Conservation (phyloP, 1,140 invertebrate species). For the Drosophila arawakana region DNA sequence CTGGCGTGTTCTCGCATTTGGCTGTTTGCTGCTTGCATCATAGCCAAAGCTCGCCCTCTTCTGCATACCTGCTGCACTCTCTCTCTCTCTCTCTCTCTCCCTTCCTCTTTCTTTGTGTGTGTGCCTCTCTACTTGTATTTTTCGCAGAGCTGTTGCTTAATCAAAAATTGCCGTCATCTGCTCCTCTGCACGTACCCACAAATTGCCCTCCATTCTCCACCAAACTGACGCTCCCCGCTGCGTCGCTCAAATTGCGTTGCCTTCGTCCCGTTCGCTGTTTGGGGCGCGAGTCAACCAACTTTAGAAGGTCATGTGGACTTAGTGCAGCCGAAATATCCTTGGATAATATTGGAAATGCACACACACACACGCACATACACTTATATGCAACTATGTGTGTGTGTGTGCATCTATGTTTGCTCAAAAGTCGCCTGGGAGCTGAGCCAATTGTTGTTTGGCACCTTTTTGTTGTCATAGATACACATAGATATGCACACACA, state of each 20-base stretch:
- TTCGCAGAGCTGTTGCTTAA: constrained; percentile 39
- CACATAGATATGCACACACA: constrained; percentile 14
- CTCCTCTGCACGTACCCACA: neutral
- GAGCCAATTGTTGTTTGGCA: constrained; percentile 53
- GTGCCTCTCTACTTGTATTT: constrained; percentile 30
- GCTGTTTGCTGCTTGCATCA: constrained; percentile 43
- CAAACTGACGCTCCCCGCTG: neutral
- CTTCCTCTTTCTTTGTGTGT: neutral
- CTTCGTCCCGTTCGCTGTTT: constrained; percentile 28
- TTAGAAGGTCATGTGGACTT: constrained; percentile 81
- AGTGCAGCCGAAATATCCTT: constrained; percentile 79
- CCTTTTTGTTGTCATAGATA: constrained; percentile 48
- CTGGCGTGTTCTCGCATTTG: neutral
- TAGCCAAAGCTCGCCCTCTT: constrained; percentile 16
- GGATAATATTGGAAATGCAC: constrained; percentile 75
- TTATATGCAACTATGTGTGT: constrained; percentile 8
- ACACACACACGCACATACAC: constrained; percentile 37
- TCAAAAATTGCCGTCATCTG: constrained; percentile 28
- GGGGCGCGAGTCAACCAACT: constrained; percentile 78
- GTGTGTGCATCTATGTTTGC: constrained; percentile 52
- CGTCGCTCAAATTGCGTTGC: constrained; percentile 11
- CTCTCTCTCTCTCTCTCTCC: constrained; percentile 4
- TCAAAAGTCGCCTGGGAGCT: constrained; percentile 50
- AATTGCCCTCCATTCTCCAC: neutral
- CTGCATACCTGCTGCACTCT: constrained; percentile 10